Base-by-base conservation (phyloP, 2,888 invertebrate species). In the Drosophila cognata region DNA sequence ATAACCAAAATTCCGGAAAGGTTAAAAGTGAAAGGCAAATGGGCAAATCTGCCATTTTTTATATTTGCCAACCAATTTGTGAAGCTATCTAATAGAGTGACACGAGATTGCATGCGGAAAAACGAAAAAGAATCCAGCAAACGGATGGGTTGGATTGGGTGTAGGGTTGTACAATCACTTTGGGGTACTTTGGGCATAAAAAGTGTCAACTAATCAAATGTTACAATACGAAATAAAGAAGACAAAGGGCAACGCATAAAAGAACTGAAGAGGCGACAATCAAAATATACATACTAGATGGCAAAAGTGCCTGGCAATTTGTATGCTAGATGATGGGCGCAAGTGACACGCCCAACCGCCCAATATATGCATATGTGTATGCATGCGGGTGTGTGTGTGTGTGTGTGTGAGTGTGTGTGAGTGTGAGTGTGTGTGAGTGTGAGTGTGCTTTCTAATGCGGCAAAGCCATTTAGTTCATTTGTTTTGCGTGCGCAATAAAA, bases 191-290 rank as follows among this genome's bases (percentile, higher is more conserved):
- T 33, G 57, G 63, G 56, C 66, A 71, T 76, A 67, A 77, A 86
- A 88, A 76, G 90, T 88, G 89, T 86, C 90, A 86, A 90, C 90
- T 89, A 90, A 86, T 86, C 86, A 86, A 86, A 81, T 79, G 88
- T 21, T 56, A 57, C 74, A 76, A 50, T 60, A n/a, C 35, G 58
- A 72, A 72, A 79, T 67, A 78, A 77, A 65, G 58, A 52, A 53
- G 57, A 81, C 71, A 77, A 77, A 74, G 55, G 46, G 57, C 57
- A 18, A 29, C 36, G 50, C 83, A 83, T 88, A 80, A 73, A 82
- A 70, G 58, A 29, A 51, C 46, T 59, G 57, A 64, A 61, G 43
- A 51, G 58, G 55, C 60, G 51, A 74, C 90, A 82, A 84, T 84
- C 88, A 84, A 85, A 84, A 88, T 82, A 31, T 6, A 18, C 36